Conservation (phyloP, 2,797 vertebrate species). For the Lacerta bilineata region DNA sequence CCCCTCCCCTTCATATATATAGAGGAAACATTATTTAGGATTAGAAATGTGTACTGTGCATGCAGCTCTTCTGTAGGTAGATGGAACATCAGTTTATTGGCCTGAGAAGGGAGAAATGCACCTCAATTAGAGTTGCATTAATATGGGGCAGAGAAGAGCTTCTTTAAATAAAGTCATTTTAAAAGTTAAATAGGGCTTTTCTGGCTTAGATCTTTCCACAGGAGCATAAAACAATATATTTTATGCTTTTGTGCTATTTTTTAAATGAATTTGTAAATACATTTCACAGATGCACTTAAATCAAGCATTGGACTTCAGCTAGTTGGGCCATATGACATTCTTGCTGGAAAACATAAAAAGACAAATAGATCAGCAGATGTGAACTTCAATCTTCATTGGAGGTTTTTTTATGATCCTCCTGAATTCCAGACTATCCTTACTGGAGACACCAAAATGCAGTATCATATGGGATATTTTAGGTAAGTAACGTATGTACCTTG, state of each 20-base stretch:
- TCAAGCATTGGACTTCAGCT: constrained; percentile 88
- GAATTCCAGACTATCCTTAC: constrained; percentile 94
- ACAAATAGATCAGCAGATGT: constrained; percentile 77
- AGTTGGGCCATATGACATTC: constrained; percentile 94
- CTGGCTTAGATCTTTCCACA: not conserved
- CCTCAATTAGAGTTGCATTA: not conserved
- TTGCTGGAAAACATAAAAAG: constrained; percentile 89
- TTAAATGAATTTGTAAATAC: too few relatives aligned
- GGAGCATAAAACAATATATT: not conserved
- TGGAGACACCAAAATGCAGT: constrained; percentile 86
- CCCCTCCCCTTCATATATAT: not conserved
- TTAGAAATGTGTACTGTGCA: not conserved
- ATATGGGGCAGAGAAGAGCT: not conserved
- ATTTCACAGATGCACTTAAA: constrained; percentile 84
- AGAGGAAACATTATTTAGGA: not conserved
- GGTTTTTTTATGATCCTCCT: constrained; percentile 96
- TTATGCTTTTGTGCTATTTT: constrained; percentile 31
- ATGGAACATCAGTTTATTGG: not conserved
- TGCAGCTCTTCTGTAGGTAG: not conserved
- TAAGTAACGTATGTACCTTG: constrained; percentile 67
- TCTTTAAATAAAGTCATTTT: not conserved
- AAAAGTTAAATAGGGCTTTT: not conserved
- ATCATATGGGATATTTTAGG: constrained; percentile 98
- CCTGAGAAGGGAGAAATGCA: not conserved
- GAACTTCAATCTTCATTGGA: constrained; percentile 93